These are phyloP conservation scores for Rhea americana DNA, from an alignment of 2,113 vertebrate genomes.

Conservation along the genomic window DNA sequence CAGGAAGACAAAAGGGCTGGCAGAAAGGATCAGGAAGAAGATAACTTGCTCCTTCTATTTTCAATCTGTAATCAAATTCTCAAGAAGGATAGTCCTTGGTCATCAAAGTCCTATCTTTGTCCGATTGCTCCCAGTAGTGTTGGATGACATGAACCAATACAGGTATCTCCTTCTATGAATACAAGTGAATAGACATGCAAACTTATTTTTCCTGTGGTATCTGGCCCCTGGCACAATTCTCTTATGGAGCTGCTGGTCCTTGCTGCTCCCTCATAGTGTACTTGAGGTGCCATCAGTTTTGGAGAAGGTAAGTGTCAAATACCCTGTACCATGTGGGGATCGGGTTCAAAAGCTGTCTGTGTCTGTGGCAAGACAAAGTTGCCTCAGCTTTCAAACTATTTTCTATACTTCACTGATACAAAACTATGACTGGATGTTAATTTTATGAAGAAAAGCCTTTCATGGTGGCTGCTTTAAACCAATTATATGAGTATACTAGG, in stretches of 20 bases:
- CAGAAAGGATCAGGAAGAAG: neutral
- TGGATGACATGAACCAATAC: neutral
- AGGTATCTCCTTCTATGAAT: neutral
- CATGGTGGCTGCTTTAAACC: accelerated
- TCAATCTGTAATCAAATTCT: neutral
- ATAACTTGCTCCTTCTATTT: neutral
- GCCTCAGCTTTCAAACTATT: neutral
- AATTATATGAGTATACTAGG: neutral
- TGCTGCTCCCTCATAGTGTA: no score
- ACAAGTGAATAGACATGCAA: neutral
- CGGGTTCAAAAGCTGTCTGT: accelerated
- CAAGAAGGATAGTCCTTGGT: accelerated
- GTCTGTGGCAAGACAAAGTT: accelerated
- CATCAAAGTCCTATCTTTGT: accelerated
- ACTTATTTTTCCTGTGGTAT: neutral
- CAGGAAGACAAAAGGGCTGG: neutral
- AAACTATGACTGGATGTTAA: neutral
- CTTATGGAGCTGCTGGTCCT: neutral
- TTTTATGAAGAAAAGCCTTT: neutral
- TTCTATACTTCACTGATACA: accelerated
- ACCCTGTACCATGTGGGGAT: neutral
- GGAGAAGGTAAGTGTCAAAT: neutral
- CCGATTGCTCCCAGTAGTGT: neutral
- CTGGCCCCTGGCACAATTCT: neutral
- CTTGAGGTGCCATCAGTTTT: accelerated